These are phyloP conservation scores for Alviniconcha strummeri DNA, from an alignment of 2,888 invertebrate species.

Conservation along the genomic window DNA sequence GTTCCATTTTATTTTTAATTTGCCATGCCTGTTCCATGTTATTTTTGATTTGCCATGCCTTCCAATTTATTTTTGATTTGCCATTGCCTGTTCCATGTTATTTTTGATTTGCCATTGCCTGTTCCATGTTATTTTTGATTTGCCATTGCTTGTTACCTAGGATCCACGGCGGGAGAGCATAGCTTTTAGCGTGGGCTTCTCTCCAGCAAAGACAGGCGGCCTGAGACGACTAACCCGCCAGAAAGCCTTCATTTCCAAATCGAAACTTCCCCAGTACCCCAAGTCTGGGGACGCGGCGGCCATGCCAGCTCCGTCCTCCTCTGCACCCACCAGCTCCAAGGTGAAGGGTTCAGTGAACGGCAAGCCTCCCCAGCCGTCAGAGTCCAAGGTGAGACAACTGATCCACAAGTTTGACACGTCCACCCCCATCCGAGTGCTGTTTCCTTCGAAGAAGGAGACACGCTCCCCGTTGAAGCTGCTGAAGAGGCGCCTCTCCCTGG, in stretches of 20 bases:
- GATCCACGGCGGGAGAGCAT: slow-evolving; percentile 51
- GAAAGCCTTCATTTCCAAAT: slow-evolving; percentile 53
- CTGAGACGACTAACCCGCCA: slow-evolving; percentile 47
- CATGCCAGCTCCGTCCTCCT: neutral
- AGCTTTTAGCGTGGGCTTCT: slow-evolving; percentile 61
- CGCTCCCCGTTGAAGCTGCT: neutral
- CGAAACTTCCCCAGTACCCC: slow-evolving; percentile 32
- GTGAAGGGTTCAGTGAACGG: neutral
- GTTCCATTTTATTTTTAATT: no score
- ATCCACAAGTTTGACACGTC: neutral
- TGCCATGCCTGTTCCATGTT: no score
- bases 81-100: neutral
- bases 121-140: neutral
- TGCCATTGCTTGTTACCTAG: slow-evolving; percentile 39
- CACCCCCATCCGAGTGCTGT: neutral
- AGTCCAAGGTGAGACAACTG: slow-evolving; percentile 3
- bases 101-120: neutral
- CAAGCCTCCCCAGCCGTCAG: neutral
- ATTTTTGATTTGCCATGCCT: no score
- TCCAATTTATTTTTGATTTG: no score
- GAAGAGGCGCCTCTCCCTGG: neutral
- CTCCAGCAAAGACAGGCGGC: slow-evolving; percentile 47
- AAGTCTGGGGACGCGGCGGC: neutral
- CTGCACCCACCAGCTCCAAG: neutral
- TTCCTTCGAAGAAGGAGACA: neutral